phyloP scores from a whole-genome alignment of 2,888 invertebrate species.

The Pristionchus entomophagus region DNA sequence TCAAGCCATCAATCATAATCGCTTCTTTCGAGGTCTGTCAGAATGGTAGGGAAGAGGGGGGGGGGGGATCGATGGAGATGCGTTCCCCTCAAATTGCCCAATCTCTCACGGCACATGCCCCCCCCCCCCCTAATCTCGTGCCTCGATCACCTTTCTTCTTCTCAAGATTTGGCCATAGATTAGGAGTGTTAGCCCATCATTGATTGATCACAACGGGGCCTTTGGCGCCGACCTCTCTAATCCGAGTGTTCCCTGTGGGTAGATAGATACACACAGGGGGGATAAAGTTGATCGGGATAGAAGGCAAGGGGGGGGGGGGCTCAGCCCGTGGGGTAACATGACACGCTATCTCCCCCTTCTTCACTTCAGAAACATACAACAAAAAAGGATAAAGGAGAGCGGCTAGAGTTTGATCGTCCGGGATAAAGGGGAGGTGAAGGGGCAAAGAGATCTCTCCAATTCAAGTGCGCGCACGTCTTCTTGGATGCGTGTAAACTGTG shows the following conservation, averaged over 20 bases:
- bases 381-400: not conserved
- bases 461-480: not conserved
- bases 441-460: not conserved
- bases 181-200: constrained; percentile 10
- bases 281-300: not conserved
- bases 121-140: not conserved
- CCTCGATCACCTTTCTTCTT: constrained; percentile 29
- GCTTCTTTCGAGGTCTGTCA: constrained; percentile 1
- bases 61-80: too few species aligned
- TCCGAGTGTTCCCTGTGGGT: not conserved
- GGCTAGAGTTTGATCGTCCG: constrained; percentile 5
- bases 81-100: not conserved
- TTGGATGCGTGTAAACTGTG: not conserved
- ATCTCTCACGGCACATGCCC: not conserved
- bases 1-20: constrained; percentile 32
- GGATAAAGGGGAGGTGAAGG: not conserved
- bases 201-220: not conserved
- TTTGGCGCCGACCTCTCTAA: not conserved
- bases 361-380: constrained; percentile 2
- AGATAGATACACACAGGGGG: not conserved
- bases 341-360: not conserved
- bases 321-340: constrained; percentile 8
- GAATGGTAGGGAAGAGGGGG: too few species aligned
- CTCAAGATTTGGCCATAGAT: not conserved
- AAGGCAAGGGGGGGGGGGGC: not conserved